A percentile compares a stretch with the other conserved stretches of the same genome.
phyloP scores from a whole-genome alignment of 2,797 vertebrate species.

The Tragelaphus eurycerus region DNA sequence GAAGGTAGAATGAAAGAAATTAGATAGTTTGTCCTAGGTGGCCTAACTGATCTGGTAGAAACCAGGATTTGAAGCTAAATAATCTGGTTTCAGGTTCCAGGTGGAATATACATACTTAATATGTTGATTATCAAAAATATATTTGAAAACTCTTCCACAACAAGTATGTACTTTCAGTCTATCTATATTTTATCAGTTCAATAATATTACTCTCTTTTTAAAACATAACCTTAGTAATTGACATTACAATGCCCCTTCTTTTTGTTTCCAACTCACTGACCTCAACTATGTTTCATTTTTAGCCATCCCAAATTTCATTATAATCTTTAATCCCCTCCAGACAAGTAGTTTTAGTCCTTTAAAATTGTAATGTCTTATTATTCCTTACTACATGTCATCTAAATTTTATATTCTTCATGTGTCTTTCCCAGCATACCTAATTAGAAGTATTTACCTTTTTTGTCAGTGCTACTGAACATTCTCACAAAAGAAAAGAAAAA shows the following conservation, averaged over 20 bases:
- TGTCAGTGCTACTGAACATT: not conserved
- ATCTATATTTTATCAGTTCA: not conserved
- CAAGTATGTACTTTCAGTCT: not conserved
- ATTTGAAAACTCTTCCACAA: not conserved
- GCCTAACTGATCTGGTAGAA: not conserved
- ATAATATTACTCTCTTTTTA: not conserved
- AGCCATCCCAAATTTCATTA: not conserved
- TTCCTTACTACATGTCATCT: not conserved
- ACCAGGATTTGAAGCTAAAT: not conserved
- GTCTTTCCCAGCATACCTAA: not conserved
- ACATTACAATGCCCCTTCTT: not conserved
- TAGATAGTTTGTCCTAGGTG: not conserved
- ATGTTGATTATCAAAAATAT: not conserved
- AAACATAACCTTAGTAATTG: not conserved
- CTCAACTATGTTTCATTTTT: not conserved
- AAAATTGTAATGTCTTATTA: not conserved
- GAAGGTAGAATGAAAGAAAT: not conserved
- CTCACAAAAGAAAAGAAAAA: slow-evolving; percentile 32
- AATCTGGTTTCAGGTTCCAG: not conserved
- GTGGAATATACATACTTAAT: not conserved
- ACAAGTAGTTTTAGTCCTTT: not conserved
- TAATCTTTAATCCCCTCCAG: not conserved
- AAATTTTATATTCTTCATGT: not conserved
- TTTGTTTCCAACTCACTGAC: not conserved
- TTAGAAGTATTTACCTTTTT: not conserved